Base-by-base conservation (phyloP, 1,140 invertebrate genomes). In the Sitobion miscanthi region DNA sequence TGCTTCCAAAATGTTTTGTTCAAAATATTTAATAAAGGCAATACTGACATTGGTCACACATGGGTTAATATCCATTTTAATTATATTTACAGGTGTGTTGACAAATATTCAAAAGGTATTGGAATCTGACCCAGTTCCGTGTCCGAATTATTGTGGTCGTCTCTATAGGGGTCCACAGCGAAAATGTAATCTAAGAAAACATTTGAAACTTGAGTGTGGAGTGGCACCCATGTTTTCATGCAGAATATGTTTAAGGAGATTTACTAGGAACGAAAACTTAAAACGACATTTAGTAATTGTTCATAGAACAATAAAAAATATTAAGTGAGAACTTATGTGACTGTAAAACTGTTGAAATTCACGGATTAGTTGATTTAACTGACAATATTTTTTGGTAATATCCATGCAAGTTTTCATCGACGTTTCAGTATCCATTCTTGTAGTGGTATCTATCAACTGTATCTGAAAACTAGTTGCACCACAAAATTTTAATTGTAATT, bases 231-330 rank as follows among this genome's bases (percentile, higher is more conserved):
- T 95, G 93, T 95, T 95, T 94, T 94, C 94, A 3, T 95, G 95
- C 94, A 94, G 94, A 30, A 94, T 94, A 57, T 95, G 95, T 94
- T 30, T 23, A 8, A 95, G 95, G 86, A 95, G 95, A 49, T 95
- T 95, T 85, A 96, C 96, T 94, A 95, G 95, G 94, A 95, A 95
- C 82, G 95, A 95, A 91, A 95, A 96, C 94, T 94, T 96, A 9
- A 95, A 95, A 89, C 94, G 95, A 11, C 96, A 96, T 94, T 94
- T 95, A 25, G 52, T 88, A 21, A 23, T 83, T 30, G 62, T 89
- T 21, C 90, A 94, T 54, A 94, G 62, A 25, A 69, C 62, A n/a
- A 6, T 69, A 69, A 69, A n/a, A 62, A 69, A 69, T 77, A 77
- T n/a, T 30, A 77, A n/a, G 62, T 77, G 14, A 77, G n/a, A 77